A percentile compares a stretch with the other conserved stretches of the same genome.
Evolutionary conservation across 2,888 invertebrate species (phyloP).

Genomic region (Ectemnius continuus): DNA sequence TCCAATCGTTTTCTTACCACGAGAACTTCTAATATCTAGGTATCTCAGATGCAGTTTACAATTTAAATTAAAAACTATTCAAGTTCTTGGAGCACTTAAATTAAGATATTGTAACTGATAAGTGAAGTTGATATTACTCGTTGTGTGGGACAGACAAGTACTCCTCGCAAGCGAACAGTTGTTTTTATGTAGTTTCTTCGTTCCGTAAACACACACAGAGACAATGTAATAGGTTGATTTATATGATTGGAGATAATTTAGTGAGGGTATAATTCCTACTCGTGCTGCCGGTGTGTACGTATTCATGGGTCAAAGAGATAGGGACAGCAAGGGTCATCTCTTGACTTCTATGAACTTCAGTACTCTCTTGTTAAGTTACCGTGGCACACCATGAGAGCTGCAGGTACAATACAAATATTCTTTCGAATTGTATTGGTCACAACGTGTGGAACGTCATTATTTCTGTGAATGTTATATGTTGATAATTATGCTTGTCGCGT

Average conservation of each 20-base stretch:
- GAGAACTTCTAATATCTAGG: slow-evolving; percentile 2
- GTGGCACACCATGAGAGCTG: slow-evolving; percentile 68
- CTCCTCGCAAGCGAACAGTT: too few relatives aligned
- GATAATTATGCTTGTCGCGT: too few relatives aligned
- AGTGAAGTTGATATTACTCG: too few relatives aligned
- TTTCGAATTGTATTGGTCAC: too few relatives aligned
- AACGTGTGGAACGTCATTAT: too few relatives aligned
- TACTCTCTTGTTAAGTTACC: slow-evolving; percentile 67
- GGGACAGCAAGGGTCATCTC: slow-evolving; percentile 73
- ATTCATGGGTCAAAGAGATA: slow-evolving; percentile 70
- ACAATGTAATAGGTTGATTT: slow-evolving; percentile 45
- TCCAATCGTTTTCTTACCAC: slow-evolving; percentile 15
- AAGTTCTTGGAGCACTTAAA: too few relatives aligned
- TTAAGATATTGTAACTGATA: too few relatives aligned
- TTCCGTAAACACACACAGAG: slow-evolving; percentile 34
- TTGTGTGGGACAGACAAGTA: neutral
- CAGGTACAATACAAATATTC: slow-evolving; percentile 61
- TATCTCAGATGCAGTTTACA: neutral
- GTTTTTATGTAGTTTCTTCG: slow-evolving; percentile 12
- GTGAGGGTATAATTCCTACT: slow-evolving; percentile 68
- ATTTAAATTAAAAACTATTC: neutral
- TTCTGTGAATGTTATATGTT: too few relatives aligned
- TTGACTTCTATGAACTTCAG: slow-evolving; percentile 71
- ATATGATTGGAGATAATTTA: slow-evolving; percentile 61
- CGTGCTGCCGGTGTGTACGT: slow-evolving; percentile 58